Evolutionary conservation across 2,113 vertebrate genomes (phyloP).

Genomic region (Pterocles gutturalis): DNA sequence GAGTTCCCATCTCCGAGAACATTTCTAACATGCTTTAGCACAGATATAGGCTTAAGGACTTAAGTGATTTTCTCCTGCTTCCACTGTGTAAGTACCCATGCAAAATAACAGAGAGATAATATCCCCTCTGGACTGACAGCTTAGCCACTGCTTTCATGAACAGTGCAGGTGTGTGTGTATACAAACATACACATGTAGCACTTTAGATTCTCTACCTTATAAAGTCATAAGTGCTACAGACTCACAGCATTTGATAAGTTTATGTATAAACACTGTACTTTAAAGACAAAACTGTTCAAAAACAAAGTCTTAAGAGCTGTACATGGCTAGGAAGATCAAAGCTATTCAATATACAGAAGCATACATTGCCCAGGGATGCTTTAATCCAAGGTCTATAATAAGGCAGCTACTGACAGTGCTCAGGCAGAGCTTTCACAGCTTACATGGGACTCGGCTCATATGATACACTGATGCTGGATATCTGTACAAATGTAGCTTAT

Average conservation of each 20-base stretch:
- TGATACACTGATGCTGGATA: accelerated
- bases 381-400: not conserved
- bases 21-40: not conserved
- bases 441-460: not conserved
- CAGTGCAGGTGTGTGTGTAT: accelerated
- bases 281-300: not conserved
- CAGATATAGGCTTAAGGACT: not conserved
- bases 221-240: not conserved
- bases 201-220: not conserved
- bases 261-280: not conserved
- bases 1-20: not conserved
- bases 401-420: not conserved
- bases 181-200: not conserved
- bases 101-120: not conserved
- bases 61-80: not conserved
- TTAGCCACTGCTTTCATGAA: not conserved
- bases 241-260: not conserved
- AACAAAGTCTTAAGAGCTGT: not conserved
- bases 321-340: not conserved
- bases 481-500: not conserved
- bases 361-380: not conserved
- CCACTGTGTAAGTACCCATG: not conserved
- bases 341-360: not conserved
- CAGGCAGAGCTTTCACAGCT: not conserved
- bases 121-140: not conserved